Base-by-base conservation (phyloP, 1,140 invertebrate species). In the Lordiphosa collinella region DNA sequence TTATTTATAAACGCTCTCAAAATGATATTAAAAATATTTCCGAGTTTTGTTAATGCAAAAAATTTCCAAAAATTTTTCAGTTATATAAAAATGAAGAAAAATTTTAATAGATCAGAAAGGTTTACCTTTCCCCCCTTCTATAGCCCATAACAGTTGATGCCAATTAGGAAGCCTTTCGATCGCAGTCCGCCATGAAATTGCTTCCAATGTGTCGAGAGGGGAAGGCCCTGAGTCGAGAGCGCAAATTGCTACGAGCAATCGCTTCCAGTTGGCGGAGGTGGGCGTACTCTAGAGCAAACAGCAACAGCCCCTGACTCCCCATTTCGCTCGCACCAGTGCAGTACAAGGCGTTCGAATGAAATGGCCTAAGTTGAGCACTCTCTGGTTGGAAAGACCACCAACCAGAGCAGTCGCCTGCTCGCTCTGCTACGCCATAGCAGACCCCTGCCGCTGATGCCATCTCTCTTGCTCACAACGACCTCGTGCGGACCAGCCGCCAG, bases 161-260 rank as follows among this genome's bases (percentile, higher is more conserved):
- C 36, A 40, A 52, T 36, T 12, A 22, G 14, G 47, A 82, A 70
- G 75, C 60, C 75, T 82, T 79, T 82, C 70, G 76, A 82, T 82
- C 76, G 78, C 64, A 50, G 49, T 59, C 73, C 78, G 78, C 78
- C 78, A 82, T 84, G 67, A 73, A 84, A 84, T 64, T 55, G 43
- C 53, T 78, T 82, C 78, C 78, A 82, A 16, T 29, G 48, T 8
- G 16, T 36, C n/a, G 16, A 69, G 41, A 71, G 56, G 62, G 72
- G 65, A 58, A 61, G 9, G 25, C 8, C 11, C 50, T 52, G 31
- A 37, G 16, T 71, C 59, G 59, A 70, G 43, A 22, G 29, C 34
- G 25, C 44, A 31, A 37, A 41, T 52, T 37, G 18, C 40, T n/a
- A 4, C 5, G 22, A 50, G 57, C 55, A 29, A 14, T 52, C 18